A percentile compares a stretch with the other conserved stretches of the same genome.
Evolutionary conservation across 2,797 vertebrate species (phyloP).

Genomic region (Manis crassicaudata): DNA sequence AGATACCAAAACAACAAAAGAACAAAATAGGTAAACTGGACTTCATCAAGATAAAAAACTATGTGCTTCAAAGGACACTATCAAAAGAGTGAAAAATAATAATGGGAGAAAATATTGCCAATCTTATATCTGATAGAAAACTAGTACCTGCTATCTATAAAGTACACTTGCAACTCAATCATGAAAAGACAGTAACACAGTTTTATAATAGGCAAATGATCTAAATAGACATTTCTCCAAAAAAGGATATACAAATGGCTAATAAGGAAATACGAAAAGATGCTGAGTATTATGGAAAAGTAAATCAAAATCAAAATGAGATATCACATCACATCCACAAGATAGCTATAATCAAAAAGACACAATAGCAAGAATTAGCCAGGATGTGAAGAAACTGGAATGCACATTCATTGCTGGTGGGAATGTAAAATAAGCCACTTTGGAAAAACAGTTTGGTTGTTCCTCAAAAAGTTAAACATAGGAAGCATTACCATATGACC

Average conservation of each 20-base stretch:
- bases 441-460: not conserved
- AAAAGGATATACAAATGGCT: not conserved
- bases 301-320: slow-evolving; percentile 1
- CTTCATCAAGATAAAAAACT: not conserved
- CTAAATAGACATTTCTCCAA: not conserved
- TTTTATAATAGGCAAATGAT: not conserved
- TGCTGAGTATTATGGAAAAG: not conserved
- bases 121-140: not conserved
- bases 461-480: not conserved
- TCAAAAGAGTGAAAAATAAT: not conserved
- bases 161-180: not conserved
- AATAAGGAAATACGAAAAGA: not conserved
- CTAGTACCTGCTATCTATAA: not conserved
- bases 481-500: not conserved
- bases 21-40: not conserved
- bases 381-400: not conserved
- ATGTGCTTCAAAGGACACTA: not conserved
- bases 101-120: not conserved
- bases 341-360: not conserved
- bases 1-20: not conserved
- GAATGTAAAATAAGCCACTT: not conserved
- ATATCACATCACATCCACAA: not conserved
- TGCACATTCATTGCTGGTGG: not conserved
- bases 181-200: not conserved
- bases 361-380: not conserved